These are phyloP conservation scores for Nyctalus aviator DNA, from an alignment of 2,797 vertebrate genomes.

Conservation along the genomic window DNA sequence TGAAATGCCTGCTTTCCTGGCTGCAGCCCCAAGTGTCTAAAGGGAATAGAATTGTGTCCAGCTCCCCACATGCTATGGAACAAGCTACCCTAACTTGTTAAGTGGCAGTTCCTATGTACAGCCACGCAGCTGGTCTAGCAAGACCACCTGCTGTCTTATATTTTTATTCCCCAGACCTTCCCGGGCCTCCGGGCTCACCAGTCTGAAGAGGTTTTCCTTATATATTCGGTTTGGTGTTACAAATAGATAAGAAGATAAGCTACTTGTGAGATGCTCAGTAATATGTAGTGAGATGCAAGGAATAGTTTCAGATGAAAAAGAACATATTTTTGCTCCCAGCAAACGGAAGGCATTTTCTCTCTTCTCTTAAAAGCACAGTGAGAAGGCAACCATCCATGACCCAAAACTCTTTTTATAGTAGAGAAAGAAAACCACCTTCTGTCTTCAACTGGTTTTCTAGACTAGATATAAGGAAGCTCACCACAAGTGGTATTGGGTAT, in stretches of 20 bases:
- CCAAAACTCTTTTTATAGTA: constrained; percentile 66
- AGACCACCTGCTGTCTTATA: constrained; percentile 72
- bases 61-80: constrained; percentile 58
- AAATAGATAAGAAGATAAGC: constrained; percentile 73
- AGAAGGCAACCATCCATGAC: constrained; percentile 73
- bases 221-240: constrained; percentile 69
- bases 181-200: constrained; percentile 43
- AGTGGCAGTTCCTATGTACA: constrained; percentile 73
- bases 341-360: constrained; percentile 76
- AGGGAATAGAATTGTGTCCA: constrained; percentile 70
- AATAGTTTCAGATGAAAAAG: constrained; percentile 74
- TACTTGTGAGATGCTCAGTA: constrained; percentile 68
- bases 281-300: constrained; percentile 76
- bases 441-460: constrained; percentile 71
- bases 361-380: constrained; percentile 74
- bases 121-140: constrained; percentile 71
- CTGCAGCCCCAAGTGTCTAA: constrained; percentile 33
- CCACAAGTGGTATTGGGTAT: constrained; percentile 13
- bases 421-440: constrained; percentile 67
- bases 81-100: constrained; percentile 72
- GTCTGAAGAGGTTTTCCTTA: constrained; percentile 71
- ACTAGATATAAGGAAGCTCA: constrained; percentile 60
- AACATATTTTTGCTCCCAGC: constrained; percentile 77
- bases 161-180: constrained; percentile 73
- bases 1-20: constrained; percentile 36